These are phyloP conservation scores for Amblyraja radiata DNA, from an alignment of 2,797 vertebrate species.

Conservation along the genomic window DNA sequence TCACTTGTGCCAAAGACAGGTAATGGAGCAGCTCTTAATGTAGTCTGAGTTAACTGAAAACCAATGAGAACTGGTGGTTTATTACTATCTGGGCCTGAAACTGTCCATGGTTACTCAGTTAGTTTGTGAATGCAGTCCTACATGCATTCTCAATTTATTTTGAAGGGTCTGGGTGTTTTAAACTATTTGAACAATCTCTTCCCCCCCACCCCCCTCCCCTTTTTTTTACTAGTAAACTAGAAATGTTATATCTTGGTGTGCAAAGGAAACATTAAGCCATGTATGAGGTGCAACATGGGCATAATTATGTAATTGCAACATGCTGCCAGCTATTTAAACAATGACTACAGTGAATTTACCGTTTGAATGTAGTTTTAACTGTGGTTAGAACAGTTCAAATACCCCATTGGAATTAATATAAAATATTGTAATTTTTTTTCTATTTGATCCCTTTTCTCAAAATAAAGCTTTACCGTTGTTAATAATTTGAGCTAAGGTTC, in stretches of 20 bases:
- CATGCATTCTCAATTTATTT: background rate
- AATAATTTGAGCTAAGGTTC: background rate
- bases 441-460: too few species aligned
- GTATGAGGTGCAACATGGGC: background rate
- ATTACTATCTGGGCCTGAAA: background rate
- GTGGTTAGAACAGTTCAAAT: background rate
- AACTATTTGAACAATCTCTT: background rate
- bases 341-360: background rate
- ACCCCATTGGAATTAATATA: background rate
- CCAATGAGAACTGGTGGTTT: background rate
- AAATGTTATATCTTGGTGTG: background rate
- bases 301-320: slow-evolving; percentile 11
- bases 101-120: background rate
- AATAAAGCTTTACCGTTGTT: background rate
- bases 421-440: background rate
- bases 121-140: background rate
- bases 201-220: too few species aligned
- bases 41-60: background rate
- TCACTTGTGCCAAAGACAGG: background rate
- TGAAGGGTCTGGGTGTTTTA: background rate
- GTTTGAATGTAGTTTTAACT: background rate
- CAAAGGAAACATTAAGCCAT: background rate
- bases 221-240: background rate
- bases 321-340: background rate
- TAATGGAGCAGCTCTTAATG: background rate